These are phyloP conservation scores for Diaperis boleti DNA, from an alignment of 2,888 invertebrate genomes.

Conservation along the genomic window DNA sequence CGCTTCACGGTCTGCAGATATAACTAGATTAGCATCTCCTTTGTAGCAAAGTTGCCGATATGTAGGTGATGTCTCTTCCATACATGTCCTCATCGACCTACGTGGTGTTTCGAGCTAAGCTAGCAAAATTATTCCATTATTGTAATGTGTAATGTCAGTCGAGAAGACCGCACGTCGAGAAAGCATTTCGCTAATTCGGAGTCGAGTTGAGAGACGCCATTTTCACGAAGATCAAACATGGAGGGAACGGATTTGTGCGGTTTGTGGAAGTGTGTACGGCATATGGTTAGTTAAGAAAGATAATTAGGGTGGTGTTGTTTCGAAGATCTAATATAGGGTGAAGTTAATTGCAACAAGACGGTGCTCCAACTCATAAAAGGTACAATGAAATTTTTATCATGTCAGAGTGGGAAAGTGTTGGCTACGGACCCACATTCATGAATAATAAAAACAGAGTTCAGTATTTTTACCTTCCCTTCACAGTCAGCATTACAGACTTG, in stretches of 20 bases:
- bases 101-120: constrained; percentile 45
- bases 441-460: too few species aligned
- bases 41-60: constrained; percentile 50
- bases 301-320: too few species aligned
- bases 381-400: too few species aligned
- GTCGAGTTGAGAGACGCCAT: constrained; percentile 20
- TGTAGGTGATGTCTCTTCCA: constrained; percentile 41
- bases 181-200: constrained; percentile 28
- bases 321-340: too few species aligned
- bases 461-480: too few species aligned
- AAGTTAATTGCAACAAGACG: too few species aligned
- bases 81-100: constrained; percentile 43
- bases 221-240: constrained; percentile 17
- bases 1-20: constrained; percentile 58
- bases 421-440: too few species aligned
- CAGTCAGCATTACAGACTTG: too few species aligned
- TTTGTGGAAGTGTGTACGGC: too few species aligned
- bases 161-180: constrained; percentile 30
- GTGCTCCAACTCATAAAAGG: too few species aligned
- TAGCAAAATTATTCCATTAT: constrained; percentile 54
- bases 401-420: too few species aligned
- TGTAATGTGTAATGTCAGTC: constrained; percentile 43
- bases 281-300: too few species aligned
- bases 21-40: constrained; percentile 60
- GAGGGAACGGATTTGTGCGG: constrained; percentile 4